A percentile compares a stretch with the other conserved stretches of the same genome.
phyloP scores from a whole-genome alignment of 1,140 invertebrate genomes.

The Andrena cerasifolii region DNA sequence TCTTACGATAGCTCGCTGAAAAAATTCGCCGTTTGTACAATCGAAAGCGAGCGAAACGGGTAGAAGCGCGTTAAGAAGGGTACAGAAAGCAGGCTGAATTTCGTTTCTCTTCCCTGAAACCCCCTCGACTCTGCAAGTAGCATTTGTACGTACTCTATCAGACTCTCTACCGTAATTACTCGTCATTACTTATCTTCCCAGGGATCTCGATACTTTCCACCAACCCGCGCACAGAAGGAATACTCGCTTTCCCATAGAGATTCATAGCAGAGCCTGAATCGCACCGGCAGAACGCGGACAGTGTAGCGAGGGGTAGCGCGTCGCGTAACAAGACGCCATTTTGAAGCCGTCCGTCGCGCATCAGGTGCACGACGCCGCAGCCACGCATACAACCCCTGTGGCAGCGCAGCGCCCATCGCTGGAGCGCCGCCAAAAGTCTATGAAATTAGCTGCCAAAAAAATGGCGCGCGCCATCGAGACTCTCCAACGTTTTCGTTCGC shows the following conservation, averaged over 20 bases:
- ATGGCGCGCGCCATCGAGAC: background rate
- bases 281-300: background rate
- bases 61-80: no score
- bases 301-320: background rate
- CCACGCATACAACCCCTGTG: slow-evolving; percentile 23
- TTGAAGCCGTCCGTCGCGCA: slow-evolving; percentile 39
- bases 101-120: no score
- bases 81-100: no score
- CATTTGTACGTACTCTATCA: no score
- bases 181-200: no score
- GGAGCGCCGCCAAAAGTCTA: slow-evolving; percentile 26
- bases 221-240: background rate
- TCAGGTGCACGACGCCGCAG: slow-evolving; percentile 28
- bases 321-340: slow-evolving; percentile 42
- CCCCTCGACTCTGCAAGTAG: no score
- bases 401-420: background rate
- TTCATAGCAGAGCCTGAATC: background rate
- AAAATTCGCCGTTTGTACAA: no score
- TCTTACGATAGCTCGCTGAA: no score
- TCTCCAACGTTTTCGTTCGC: background rate
- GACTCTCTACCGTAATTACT: no score
- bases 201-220: no score
- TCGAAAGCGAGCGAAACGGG: no score
- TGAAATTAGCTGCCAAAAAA: slow-evolving; percentile 36
- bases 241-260: background rate